Evolutionary conservation across 2,888 invertebrate genomes (phyloP), one percentile per base, ranked within the genome.

Genomic region (Hydriomena furcata): DNA sequence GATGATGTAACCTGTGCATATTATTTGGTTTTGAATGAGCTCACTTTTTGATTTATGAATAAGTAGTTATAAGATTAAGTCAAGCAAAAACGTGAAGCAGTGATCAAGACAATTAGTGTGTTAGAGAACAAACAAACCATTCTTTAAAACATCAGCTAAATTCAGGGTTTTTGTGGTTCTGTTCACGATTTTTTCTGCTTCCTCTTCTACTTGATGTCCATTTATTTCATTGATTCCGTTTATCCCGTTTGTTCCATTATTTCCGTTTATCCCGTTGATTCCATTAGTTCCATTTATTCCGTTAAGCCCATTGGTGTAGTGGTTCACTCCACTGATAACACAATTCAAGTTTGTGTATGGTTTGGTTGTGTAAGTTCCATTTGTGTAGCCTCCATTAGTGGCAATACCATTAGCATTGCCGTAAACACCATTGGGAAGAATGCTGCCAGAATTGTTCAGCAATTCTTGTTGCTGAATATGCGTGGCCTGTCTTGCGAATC

Each of bases 401-500:
- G 68, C 68, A 38, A 59, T 61, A 23, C 68, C 73, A 55, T 66
- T 75, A 2, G 61, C 43, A 50, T 55, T 75, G 2, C 61, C 60
- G 42, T 78, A 80, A 1, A 82, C 48, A 1, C 76, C 76, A 46
- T 73, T 82, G 52, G 78, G 79, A 20, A 79, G 65, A 3, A 67
- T 72, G 52, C 66, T 73, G 53, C 61, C 76, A 0, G 83, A 78
- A 48, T 76, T 80, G 38, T 82, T 87, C 5, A 87, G 63, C 54
- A 89, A 68, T 82, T 96, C 95, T 73, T 95, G 93, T 73, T 95
- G 97, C 68, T 97, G 96, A 69, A 96, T 94, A 71, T 96, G 96
- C 72, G 95, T 95, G 45, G 95, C 93, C 74, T 97, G 97, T 55
- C 97, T 92, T 65, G 96, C 96, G 34, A 94, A 96, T 58, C 97